These are phyloP conservation scores for Limnephilus marmoratus DNA, from an alignment of 2,888 invertebrate species.

Conservation along the genomic window DNA sequence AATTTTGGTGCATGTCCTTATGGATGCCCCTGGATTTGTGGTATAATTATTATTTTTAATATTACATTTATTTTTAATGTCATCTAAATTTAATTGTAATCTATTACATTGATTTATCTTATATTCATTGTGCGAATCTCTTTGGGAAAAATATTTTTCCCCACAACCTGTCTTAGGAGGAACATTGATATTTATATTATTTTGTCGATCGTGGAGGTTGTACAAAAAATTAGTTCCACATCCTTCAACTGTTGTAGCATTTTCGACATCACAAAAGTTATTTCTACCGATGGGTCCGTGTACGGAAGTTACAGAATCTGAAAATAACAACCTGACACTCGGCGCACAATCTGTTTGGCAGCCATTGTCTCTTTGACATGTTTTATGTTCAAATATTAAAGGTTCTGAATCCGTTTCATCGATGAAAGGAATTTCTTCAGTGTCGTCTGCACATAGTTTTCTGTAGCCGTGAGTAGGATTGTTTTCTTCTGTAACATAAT, in stretches of 20 bases:
- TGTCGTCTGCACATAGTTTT: constrained; percentile 53
- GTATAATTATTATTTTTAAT: neutral
- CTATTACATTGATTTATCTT: constrained; percentile 19
- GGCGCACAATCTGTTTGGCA: constrained; percentile 71
- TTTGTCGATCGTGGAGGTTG: constrained; percentile 6
- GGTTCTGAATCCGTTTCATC: constrained; percentile 75
- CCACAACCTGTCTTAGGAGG: neutral
- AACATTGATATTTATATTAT: constrained; percentile 6
- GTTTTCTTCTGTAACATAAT: constrained; percentile 39
- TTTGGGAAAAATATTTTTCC: constrained; percentile 29
- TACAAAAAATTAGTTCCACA: constrained; percentile 12
- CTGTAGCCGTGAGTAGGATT: constrained; percentile 67
- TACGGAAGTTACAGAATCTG: constrained; percentile 65
- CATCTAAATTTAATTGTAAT: constrained; percentile 27
- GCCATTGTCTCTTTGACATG: constrained; percentile 67
- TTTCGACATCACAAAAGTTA: constrained; percentile 56
- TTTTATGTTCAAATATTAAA: constrained; percentile 73
- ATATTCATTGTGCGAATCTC: constrained; percentile 25
- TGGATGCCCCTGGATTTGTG: neutral
- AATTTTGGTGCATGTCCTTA: neutral
- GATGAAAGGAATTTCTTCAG: constrained; percentile 73
- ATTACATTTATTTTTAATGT: constrained; percentile 17
- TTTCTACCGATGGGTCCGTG: constrained; percentile 32
- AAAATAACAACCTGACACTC: constrained; percentile 74
- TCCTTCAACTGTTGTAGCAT: constrained; percentile 48